Percentiles rank a stretch among this genome's conserved stretches.
phyloP scores from a whole-genome alignment of 2,113 vertebrate genomes.

The Gymnobelideus leadbeateri region DNA sequence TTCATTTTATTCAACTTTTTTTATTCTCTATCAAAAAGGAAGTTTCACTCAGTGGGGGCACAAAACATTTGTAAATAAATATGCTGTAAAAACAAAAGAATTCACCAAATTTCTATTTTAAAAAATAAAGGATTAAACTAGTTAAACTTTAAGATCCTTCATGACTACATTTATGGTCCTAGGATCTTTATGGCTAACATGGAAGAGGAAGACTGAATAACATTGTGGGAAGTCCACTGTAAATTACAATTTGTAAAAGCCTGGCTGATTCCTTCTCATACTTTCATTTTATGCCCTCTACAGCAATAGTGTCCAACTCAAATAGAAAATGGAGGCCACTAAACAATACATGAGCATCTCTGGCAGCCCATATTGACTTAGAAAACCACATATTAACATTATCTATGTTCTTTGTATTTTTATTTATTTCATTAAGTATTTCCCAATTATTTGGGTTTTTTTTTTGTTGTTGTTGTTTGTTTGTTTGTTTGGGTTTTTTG shows the following conservation, averaged over 20 bases:
- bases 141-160: neutral
- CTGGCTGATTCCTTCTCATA: neutral
- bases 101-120: neutral
- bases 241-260: neutral
- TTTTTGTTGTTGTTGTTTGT: no score
- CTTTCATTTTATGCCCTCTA: neutral
- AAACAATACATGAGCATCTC: neutral
- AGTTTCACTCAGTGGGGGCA: neutral
- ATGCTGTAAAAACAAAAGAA: neutral
- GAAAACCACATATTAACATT: neutral
- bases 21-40: neutral
- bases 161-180: neutral
- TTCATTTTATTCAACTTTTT: neutral
- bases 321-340: neutral
- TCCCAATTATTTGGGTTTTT: neutral
- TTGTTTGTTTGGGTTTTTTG: no score
- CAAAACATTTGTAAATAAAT: neutral
- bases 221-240: neutral
- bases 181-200: neutral
- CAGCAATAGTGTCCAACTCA: neutral
- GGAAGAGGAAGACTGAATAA: no score
- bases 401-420: neutral
- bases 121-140: neutral
- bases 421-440: neutral
- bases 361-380: neutral